Percentiles rank a stretch among this genome's conserved stretches.
Evolutionary conservation across 2,888 invertebrate species (phyloP).

Genomic region (Periphyllus acericola): DNA sequence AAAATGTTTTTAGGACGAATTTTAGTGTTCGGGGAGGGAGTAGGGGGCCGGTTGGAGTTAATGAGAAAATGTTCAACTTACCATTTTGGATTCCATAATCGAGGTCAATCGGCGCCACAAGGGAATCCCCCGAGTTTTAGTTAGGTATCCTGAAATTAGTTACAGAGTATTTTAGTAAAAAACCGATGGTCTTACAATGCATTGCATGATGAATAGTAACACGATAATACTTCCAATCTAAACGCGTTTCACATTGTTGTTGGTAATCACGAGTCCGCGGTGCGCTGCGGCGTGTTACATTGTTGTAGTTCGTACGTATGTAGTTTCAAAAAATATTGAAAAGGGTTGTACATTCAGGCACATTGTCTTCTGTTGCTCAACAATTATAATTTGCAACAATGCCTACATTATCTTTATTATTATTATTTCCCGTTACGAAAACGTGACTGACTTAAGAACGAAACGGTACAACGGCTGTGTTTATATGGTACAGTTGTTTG

Average conservation of each 20-base stretch:
- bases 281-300: neutral
- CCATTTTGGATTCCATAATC: too few species aligned
- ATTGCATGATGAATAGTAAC: too few species aligned
- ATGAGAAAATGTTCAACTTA: too few species aligned
- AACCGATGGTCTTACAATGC: too few species aligned
- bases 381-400: constrained; percentile 20
- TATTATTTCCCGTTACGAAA: neutral
- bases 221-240: neutral
- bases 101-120: too few species aligned
- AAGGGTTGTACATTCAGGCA: neutral
- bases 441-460: constrained; percentile 19
- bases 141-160: too few species aligned
- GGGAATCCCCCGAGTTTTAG: too few species aligned
- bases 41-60: too few species aligned
- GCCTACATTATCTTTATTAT: neutral
- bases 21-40: too few species aligned
- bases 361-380: neutral
- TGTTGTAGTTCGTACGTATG: neutral
- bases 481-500: neutral
- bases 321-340: neutral
- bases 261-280: neutral
- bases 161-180: too few species aligned
- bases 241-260: neutral
- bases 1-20: too few species aligned
- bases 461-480: neutral